Conservation (phyloP, 2,113 vertebrate species). For the Chitala chitala region DNA sequence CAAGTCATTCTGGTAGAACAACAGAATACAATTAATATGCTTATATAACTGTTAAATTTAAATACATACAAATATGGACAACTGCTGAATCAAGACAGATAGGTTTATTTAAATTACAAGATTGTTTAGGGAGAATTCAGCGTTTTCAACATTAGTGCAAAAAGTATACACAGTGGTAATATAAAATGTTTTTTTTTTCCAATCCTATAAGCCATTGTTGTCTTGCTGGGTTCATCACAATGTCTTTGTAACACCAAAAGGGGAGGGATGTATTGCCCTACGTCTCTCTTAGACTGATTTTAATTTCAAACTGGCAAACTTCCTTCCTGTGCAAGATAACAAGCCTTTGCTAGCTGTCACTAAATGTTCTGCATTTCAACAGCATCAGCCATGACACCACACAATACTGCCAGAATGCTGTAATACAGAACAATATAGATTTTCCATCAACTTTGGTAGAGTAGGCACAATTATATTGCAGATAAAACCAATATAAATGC, state of each 20-base stretch:
- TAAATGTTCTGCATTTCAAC: neutral
- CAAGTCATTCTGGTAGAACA: neutral
- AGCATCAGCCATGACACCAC: too few relatives aligned
- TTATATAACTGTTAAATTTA: neutral
- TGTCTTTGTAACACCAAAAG: too few relatives aligned
- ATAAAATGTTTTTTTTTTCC: too few relatives aligned
- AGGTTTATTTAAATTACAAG: neutral
- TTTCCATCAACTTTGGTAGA: neutral
- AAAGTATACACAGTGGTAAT: neutral
- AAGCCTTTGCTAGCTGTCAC: neutral
- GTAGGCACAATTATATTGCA: neutral
- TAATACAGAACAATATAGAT: too few relatives aligned
- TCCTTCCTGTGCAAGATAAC: too few relatives aligned
- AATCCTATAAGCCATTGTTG: too few relatives aligned
- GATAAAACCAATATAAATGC: neutral
- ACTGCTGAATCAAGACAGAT: neutral
- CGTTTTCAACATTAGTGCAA: neutral
- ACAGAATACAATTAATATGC: neutral
- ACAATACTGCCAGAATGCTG: too few relatives aligned
- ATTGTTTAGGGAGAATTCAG: neutral
- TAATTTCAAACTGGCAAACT: too few relatives aligned
- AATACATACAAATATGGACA: neutral
- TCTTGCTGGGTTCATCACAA: too few relatives aligned
- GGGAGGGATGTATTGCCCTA: too few relatives aligned
- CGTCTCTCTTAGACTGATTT: too few relatives aligned